phyloP scores from a whole-genome alignment of 2,113 vertebrate species.

The Odontophorus gujanensis region DNA sequence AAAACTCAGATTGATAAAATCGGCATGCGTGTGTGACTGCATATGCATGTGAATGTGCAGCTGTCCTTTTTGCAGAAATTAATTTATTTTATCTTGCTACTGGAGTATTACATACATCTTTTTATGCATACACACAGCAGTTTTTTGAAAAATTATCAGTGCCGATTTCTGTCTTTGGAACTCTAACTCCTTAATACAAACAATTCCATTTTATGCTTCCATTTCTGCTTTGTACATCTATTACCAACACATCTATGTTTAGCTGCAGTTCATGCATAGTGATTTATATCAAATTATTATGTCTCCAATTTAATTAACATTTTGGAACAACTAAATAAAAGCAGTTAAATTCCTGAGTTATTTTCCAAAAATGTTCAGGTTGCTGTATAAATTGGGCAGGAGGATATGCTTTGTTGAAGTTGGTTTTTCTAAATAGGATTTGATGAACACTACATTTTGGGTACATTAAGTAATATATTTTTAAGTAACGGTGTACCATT shows the following conservation, averaged over 20 bases:
- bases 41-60: slow-evolving; percentile 24
- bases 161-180: not conserved
- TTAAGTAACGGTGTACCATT: slow-evolving; percentile 79
- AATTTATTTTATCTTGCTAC: slow-evolving; percentile 72
- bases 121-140: not conserved
- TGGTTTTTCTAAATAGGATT: slow-evolving; percentile 73
- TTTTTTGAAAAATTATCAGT: not conserved
- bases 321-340: not conserved
- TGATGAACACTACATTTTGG: slow-evolving; percentile 71
- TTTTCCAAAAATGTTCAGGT: slow-evolving; percentile 6
- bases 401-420: slow-evolving; percentile 56
- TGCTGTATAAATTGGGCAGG: slow-evolving; percentile 63
- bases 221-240: slow-evolving; percentile 14
- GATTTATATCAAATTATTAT: not conserved
- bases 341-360: not conserved
- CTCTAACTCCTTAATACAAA: not conserved
- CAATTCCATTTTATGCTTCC: not conserved
- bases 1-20: slow-evolving; percentile 56
- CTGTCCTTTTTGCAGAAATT: slow-evolving; percentile 24
- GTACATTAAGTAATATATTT: slow-evolving; percentile 86
- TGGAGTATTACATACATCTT: slow-evolving; percentile 19
- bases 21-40: not conserved
- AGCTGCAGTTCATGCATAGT: slow-evolving; percentile 18
- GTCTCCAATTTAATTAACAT: not conserved
- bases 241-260: slow-evolving; percentile 9